Evolutionary conservation across 1,140 invertebrate species (phyloP).

Genomic region (Phthorimaea operculella): DNA sequence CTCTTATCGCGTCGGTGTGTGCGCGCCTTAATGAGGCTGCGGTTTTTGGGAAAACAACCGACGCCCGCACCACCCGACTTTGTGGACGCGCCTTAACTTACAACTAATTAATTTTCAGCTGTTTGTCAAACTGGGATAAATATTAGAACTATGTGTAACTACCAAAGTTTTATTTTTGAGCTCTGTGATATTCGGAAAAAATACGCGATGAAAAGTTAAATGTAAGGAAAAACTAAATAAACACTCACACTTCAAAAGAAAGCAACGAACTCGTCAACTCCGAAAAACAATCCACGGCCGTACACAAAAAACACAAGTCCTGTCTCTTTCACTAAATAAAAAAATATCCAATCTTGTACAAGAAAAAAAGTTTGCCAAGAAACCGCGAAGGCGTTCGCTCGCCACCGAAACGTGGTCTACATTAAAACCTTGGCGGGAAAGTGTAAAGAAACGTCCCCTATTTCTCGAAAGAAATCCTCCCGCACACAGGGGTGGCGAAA

Average conservation of each 20-base stretch:
- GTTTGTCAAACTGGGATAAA: not conserved
- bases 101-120: conserved; percentile 44
- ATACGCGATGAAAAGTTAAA: not conserved
- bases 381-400: conserved; percentile 61
- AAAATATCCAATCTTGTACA: not conserved
- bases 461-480: conserved; percentile 66
- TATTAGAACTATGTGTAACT: too few species aligned
- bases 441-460: conserved; percentile 67
- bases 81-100: conserved; percentile 36
- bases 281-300: conserved; percentile 2
- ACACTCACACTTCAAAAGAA: not conserved
- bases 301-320: not conserved
- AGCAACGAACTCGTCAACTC: not conserved
- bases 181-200: not conserved
- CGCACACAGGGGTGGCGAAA: conserved; percentile 59
- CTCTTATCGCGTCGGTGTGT: conserved; percentile 56
- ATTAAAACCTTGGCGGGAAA: conserved; percentile 68
- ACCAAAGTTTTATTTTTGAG: too few species aligned
- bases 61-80: conserved; percentile 5
- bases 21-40: conserved; percentile 60
- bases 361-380: conserved; percentile 40
- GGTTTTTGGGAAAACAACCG: conserved; percentile 39
- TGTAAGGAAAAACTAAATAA: not conserved
- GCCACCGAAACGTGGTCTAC: conserved; percentile 64
- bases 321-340: not conserved